Evolutionary conservation across 2,113 vertebrate genomes (phyloP).

Genomic region (Odontophorus gujanensis): DNA sequence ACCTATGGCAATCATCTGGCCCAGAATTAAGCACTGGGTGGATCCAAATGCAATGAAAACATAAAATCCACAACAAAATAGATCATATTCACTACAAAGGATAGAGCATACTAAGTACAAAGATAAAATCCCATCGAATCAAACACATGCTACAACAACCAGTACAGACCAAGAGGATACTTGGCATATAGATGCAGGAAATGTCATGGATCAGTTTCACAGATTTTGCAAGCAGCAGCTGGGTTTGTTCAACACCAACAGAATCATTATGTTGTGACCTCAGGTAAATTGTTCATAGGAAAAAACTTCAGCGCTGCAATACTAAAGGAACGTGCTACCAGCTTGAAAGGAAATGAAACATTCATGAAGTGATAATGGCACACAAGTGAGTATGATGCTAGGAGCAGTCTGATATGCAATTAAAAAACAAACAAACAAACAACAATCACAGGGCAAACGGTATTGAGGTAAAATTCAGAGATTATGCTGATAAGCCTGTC

Average conservation of each 20-base stretch:
- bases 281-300: neutral
- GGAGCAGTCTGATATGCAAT: neutral
- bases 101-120: neutral
- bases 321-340: neutral
- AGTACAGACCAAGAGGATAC: neutral
- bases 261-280: neutral
- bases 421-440: neutral
- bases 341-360: neutral
- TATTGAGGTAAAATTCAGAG: conserved; percentile 10
- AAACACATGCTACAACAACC: neutral
- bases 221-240: neutral
- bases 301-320: neutral
- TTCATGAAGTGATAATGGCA: neutral
- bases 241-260: fast-evolving
- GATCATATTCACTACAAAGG: neutral
- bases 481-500: neutral
- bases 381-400: neutral
- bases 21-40: neutral
- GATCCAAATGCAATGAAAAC: neutral
- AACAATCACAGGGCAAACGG: neutral
- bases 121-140: neutral
- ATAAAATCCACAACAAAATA: neutral
- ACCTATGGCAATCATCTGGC: neutral
- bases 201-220: neutral
- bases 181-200: neutral